Percentiles rank a stretch among this genome's conserved stretches.
These are phyloP conservation scores for Brachionus plicatilis DNA, from an alignment of 1,140 invertebrate genomes.

Conservation along the genomic window DNA sequence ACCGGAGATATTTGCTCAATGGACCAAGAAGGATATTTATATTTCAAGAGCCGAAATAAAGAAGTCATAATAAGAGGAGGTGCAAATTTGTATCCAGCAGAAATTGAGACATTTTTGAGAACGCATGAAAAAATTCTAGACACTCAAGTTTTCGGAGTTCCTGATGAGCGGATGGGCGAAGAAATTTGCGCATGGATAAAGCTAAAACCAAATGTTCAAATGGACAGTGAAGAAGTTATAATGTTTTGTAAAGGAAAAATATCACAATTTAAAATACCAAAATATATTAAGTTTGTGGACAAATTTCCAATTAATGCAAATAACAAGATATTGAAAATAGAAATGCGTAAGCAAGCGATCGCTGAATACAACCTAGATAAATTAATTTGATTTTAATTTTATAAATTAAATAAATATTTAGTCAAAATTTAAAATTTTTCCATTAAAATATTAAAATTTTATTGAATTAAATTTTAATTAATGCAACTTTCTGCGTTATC, in stretches of 20 bases:
- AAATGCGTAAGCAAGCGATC: conserved; percentile 56
- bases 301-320: conserved; percentile 76
- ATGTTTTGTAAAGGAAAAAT: conserved; percentile 69
- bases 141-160: conserved; percentile 53
- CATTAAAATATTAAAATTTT: no score
- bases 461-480: no score
- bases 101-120: conserved; percentile 57
- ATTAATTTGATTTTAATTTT: neutral
- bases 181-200: conserved; percentile 73
- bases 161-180: conserved; percentile 75
- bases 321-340: conserved; percentile 75
- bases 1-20: conserved; percentile 72
- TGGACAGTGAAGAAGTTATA: conserved; percentile 60
- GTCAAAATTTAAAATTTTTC: no score
- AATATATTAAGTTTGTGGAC: conserved; percentile 64
- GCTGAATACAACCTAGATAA: neutral
- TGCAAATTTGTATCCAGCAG: conserved; percentile 77
- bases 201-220: conserved; percentile 55
- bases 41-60: conserved; percentile 75
- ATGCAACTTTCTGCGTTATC: no score
- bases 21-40: conserved; percentile 69
- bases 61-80: conserved; percentile 86
- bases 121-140: conserved; percentile 7
- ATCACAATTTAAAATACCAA: conserved; percentile 74
- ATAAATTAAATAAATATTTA: no score